These are phyloP conservation scores for Polymixis flavicincta DNA, from an alignment of 2,888 invertebrate genomes.

Conservation along the genomic window DNA sequence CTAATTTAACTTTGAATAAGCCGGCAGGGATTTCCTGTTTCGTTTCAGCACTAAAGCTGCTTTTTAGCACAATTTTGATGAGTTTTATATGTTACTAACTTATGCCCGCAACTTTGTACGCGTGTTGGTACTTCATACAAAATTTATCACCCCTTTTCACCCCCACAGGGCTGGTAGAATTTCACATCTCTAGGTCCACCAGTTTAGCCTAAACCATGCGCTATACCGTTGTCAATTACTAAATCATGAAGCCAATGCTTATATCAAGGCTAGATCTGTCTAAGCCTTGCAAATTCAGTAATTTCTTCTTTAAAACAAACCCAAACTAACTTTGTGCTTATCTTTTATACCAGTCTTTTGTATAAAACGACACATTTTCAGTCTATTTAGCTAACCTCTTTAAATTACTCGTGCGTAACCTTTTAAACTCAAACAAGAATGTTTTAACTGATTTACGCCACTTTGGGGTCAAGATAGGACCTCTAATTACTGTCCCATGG, in stretches of 20 bases:
- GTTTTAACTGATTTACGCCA: constrained; percentile 55
- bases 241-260: no score
- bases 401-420: constrained; percentile 33
- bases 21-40: constrained; percentile 16
- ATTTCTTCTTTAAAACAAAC: not conserved
- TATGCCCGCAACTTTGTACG: not conserved
- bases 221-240: not conserved
- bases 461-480: constrained; percentile 43
- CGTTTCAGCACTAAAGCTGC: constrained; percentile 4
- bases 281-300: not conserved
- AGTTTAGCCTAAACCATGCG: not conserved
- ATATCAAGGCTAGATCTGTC: not conserved
- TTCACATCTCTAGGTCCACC: not conserved
- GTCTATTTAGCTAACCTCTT: constrained; percentile 13
- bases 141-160: not conserved
- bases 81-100: not conserved
- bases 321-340: constrained; percentile 6
- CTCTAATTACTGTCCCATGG: constrained; percentile 57
- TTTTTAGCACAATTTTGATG: not conserved
- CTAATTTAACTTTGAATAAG: constrained; percentile 41
- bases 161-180: not conserved
- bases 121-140: not conserved
- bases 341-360: no score
- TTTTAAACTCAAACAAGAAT: constrained; percentile 48
- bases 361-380: constrained; percentile 17